A percentile compares a stretch with the other conserved stretches of the same genome.
Evolutionary conservation across 2,113 vertebrate genomes (phyloP).

Genomic region (Chionodraco myersi): DNA sequence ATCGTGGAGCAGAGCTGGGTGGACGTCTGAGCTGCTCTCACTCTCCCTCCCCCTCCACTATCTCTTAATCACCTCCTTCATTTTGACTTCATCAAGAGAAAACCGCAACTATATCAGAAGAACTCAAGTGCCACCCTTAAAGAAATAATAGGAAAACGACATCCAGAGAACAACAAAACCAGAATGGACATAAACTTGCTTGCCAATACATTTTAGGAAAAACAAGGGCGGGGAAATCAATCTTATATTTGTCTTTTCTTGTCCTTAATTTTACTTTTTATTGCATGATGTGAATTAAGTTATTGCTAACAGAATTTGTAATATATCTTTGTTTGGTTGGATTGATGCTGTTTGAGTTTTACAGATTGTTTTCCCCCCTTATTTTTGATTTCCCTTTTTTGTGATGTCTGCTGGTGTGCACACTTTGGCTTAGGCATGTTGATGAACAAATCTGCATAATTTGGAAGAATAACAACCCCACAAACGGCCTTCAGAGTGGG

Average conservation of each 20-base stretch:
- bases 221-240: constrained; percentile 51
- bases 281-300: constrained; percentile 99
- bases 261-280: constrained; percentile 88
- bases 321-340: constrained; percentile 93
- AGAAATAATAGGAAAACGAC: constrained; percentile 53
- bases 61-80: constrained; percentile 73
- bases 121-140: constrained; percentile 88
- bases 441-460: constrained; percentile 59
- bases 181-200: constrained; percentile 72
- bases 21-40: constrained; percentile 86
- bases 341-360: constrained; percentile 90
- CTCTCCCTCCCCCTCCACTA: constrained; percentile 29
- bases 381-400: not conserved
- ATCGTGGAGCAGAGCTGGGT: constrained; percentile 99
- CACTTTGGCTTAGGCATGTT: constrained; percentile 73
- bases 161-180: constrained; percentile 52
- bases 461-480: constrained; percentile 15
- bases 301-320: constrained; percentile 99
- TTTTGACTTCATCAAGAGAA: constrained; percentile 73
- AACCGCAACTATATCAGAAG: constrained; percentile 72
- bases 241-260: constrained; percentile 81
- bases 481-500: not conserved
- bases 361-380: constrained; percentile 64
- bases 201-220: constrained; percentile 68
- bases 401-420: constrained; percentile 39